phyloP scores from a whole-genome alignment of 2,888 invertebrate genomes.

The Dynastes tityus region DNA sequence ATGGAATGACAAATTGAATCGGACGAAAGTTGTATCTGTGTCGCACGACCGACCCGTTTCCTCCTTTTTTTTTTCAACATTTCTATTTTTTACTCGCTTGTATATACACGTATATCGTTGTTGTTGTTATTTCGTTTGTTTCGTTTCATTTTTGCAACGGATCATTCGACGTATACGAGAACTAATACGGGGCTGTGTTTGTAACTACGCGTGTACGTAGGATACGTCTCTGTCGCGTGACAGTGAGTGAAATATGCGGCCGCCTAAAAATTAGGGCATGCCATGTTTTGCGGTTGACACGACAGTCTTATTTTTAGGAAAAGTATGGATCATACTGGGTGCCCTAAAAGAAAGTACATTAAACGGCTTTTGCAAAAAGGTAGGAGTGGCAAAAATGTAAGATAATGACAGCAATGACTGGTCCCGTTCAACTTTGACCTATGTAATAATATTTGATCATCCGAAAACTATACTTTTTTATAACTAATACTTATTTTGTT shows the following conservation, averaged over 20 bases:
- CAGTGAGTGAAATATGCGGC: background rate
- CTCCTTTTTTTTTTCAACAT: background rate
- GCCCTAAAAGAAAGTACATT: no score
- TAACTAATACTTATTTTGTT: no score
- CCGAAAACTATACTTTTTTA: no score
- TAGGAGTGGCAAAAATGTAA: no score
- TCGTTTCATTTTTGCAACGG: background rate
- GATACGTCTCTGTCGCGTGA: background rate
- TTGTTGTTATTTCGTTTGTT: background rate
- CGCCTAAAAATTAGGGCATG: slow-evolving; percentile 2
- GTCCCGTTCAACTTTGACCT: no score
- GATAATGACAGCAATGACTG: no score
- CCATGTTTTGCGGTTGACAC: slow-evolving; percentile 1
- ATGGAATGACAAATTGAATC: slow-evolving; percentile 17
- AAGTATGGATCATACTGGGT: no score
- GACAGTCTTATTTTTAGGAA: background rate
- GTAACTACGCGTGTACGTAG: background rate
- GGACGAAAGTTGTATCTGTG: background rate
- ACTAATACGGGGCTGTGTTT: background rate
- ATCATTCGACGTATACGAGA: background rate
- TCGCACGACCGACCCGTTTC: background rate
- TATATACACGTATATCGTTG: background rate
- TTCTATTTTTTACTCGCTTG: background rate
- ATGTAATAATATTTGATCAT: no score
- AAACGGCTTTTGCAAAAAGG: no score